Conservation (phyloP, 2,113 vertebrate species). For the Platichthys stellatus region DNA sequence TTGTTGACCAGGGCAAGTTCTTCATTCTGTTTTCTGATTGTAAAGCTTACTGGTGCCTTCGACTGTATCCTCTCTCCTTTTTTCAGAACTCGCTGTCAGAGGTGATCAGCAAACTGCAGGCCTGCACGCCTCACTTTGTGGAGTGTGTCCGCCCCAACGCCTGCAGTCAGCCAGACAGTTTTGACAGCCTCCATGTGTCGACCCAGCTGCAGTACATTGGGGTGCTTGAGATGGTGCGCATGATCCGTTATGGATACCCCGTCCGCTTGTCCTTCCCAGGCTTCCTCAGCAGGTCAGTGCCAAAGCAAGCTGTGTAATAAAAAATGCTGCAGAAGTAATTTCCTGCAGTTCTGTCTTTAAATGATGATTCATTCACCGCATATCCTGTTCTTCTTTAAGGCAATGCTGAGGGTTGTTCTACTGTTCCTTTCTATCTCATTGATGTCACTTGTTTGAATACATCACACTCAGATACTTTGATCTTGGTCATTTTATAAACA, state of each 20-base stretch:
- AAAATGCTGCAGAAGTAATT: background rate
- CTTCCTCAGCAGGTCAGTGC: constrained; percentile 90
- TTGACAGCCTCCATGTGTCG: constrained; percentile 92
- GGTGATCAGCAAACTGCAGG: constrained; percentile 88
- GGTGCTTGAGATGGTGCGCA: constrained; percentile 93
- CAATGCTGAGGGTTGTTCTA: constrained; percentile 20
- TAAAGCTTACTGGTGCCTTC: background rate
- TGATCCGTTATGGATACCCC: constrained; percentile 91
- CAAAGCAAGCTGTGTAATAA: constrained; percentile 17
- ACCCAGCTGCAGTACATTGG: constrained; percentile 92
- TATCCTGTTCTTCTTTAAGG: constrained; percentile 18
- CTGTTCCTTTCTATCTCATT: constrained; percentile 13
- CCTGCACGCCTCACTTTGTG: constrained; percentile 87
- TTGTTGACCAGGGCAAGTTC: background rate
- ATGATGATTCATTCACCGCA: constrained; percentile 12
- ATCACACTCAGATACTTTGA: background rate
- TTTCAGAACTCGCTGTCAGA: constrained; percentile 89
- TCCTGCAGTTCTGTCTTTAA: background rate
- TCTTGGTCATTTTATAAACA: too few relatives aligned
- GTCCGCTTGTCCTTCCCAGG: constrained; percentile 88
- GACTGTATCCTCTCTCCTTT: background rate
- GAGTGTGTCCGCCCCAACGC: constrained; percentile 92
- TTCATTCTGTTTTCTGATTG: background rate
- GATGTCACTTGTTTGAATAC: constrained; percentile 32
- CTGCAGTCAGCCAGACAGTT: constrained; percentile 83